A percentile compares a stretch with the other conserved stretches of the same genome.
Evolutionary conservation across 2,888 invertebrate genomes (phyloP).

Genomic region (Melangyna quadrimaculata): DNA sequence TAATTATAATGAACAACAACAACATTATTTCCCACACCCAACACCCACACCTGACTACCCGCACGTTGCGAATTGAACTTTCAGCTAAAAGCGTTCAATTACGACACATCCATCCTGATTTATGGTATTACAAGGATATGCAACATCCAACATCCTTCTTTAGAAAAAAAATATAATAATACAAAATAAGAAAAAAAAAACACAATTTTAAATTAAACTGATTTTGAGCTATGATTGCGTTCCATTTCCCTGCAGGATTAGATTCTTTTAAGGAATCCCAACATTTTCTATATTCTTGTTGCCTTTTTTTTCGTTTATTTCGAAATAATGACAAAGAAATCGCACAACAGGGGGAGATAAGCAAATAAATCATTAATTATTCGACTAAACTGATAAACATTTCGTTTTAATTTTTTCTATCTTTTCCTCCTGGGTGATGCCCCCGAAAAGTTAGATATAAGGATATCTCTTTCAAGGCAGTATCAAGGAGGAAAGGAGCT

Average conservation of each 20-base stretch:
- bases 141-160: slow-evolving; percentile 45
- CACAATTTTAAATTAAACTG: slow-evolving; percentile 67
- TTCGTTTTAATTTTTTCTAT: slow-evolving; percentile 46
- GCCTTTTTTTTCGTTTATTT: slow-evolving; percentile 44
- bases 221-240: slow-evolving; percentile 60
- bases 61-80: not conserved
- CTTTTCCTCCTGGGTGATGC: not conserved
- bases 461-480: slow-evolving; percentile 25
- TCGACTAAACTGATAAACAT: slow-evolving; percentile 73
- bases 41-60: too few relatives aligned
- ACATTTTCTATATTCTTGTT: slow-evolving; percentile 3
- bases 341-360: slow-evolving; percentile 70
- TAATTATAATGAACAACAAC: not conserved
- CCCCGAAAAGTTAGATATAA: slow-evolving; percentile 21
- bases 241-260: slow-evolving; percentile 60
- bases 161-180: not conserved
- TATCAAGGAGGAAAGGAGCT: not conserved
- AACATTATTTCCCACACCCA: not conserved
- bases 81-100: slow-evolving; percentile 25
- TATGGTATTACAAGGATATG: slow-evolving; percentile 53
- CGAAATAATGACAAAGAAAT: slow-evolving; percentile 69
- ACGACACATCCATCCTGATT: slow-evolving; percentile 61
- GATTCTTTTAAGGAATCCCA: slow-evolving; percentile 25
- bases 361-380: slow-evolving; percentile 74
- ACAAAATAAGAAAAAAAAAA: slow-evolving; percentile 15